Evolutionary conservation across 2,888 invertebrate species (phyloP), one percentile per base, ranked within the genome.

Genomic region (Apeira syringaria): DNA sequence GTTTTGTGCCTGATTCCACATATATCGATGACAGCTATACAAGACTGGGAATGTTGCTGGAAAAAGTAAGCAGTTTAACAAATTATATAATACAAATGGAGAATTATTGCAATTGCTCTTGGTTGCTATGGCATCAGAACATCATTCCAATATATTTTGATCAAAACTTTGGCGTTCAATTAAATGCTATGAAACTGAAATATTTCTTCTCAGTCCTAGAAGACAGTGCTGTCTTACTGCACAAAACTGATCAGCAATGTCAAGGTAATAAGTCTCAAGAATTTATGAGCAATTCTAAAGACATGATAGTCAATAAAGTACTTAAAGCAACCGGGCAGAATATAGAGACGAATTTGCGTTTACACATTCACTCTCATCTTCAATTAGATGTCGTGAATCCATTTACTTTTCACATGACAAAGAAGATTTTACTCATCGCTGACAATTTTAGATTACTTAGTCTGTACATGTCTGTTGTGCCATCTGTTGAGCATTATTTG

Each of bases 341-440:
- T 64, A 94, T 99, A 52, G 99, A 99, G 87, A 98, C 95, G 0
- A 97, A 98, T 77, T 90, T 99, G 35, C 93, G 99, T 10, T 86
- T 99, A 17, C 97, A 97, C 62, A 97, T 97, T 26, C 98, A 99
- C 80, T 93, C 96, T 0, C 98, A 98, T 82, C 91, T 99, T 24
- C 95, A 97, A 64, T 70, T 95, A 13, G 93, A 94, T 56, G 92
- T 93, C 2, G 85, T 91, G 5, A 94, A 94, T 74, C 96, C 97
- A 0, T 95, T 96, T 66, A 91, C 92, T 53, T 91, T 91, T 18
- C 91, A 93, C 31, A 92, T 93, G 71, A 93, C 95, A 43, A 92
- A 92, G 51, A 91, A 93, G 44, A 82, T 91, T 51, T 80, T 95
- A 42, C 84, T 95, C 6, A 82, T 90, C 41, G 71, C 92, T 6